A percentile compares a stretch with the other conserved stretches of the same genome.
Evolutionary conservation across 2,797 vertebrate genomes (phyloP).

Genomic region (Molossus molossus): DNA sequence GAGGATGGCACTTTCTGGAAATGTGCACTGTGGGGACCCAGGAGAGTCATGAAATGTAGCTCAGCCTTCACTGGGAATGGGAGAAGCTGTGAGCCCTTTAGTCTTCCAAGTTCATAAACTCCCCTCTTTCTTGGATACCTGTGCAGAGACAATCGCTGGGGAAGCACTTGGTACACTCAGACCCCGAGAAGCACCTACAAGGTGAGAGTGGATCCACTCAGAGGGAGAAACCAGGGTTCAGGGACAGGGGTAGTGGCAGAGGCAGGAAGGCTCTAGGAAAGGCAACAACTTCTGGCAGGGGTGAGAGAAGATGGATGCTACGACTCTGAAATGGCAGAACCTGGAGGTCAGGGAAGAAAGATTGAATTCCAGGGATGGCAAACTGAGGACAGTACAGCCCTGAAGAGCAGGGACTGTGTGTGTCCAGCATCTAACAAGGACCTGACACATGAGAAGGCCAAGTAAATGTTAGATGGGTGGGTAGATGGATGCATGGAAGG

Average conservation of each 20-base stretch:
- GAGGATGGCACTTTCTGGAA: background rate
- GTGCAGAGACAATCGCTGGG: slow-evolving; percentile 51
- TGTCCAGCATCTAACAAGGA: background rate
- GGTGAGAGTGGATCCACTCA: slow-evolving; percentile 47
- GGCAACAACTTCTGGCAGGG: background rate
- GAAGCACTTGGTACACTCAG: background rate
- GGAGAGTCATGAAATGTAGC: background rate
- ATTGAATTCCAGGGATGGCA: background rate
- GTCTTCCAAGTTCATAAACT: background rate
- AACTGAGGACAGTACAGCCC: background rate
- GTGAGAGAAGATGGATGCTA: background rate
- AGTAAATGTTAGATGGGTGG: background rate
- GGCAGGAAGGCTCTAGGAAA: background rate
- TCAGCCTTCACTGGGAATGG: slow-evolving; percentile 19
- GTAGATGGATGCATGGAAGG: background rate
- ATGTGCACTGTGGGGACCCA: background rate
- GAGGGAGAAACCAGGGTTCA: slow-evolving; percentile 5
- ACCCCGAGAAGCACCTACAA: slow-evolving; percentile 70
- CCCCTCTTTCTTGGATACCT: slow-evolving; percentile 77
- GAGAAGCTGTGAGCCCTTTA: background rate
- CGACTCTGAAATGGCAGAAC: background rate
- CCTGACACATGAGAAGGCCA: background rate
- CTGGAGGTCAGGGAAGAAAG: background rate
- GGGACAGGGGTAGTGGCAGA: background rate
- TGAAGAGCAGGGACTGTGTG: background rate